Base-by-base conservation (phyloP, 2,113 vertebrate species). In the Zosterops hypoxanthus region DNA sequence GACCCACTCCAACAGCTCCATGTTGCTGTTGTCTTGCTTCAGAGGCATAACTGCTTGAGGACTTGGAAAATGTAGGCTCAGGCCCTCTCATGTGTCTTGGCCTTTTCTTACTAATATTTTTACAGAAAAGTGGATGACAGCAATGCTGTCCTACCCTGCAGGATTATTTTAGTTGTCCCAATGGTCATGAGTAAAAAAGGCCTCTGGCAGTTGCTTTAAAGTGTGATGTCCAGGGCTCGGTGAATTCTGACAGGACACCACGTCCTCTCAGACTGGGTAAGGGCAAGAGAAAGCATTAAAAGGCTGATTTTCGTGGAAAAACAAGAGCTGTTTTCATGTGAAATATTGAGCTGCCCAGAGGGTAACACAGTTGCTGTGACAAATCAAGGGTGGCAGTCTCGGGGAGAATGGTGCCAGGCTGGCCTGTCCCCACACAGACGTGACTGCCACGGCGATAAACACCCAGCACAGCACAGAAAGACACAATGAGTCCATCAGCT, bases 371-470 rank as follows among this genome's bases (percentile, higher is more conserved):
- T 72, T 13, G 7, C 65, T 3, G 23, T 92, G 83, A 95, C 78
- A 94, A 96, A 96, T 77, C 47, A 47, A 85, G 94, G 59, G 69
- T 4, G 0, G 72, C 80, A 94, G 88, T 33, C 77, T 68, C 57
- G 50, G 61, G 70, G 90, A 92, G 66, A 94, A 88, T 70, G 78
- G 93, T 95, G 89, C 93, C 91, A 96, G 92, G 73, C 92, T 50
- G 86, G 57, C 70, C 86, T 91, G 46, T 95, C 81, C 42, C 78
- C 20, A 2, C 9, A 17, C 86, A 87, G 73, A 91, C 47, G 50
- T 68, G 87, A 65, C 89, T 91, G 93, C 81, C 93, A 65, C 14
- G 0, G 23, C 0, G 16, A 76, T 76, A 53, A 94, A 31, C 77
- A 53, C 55, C 15, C 46, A 66, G 70, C 70, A 39, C 49, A 78